These are phyloP conservation scores for Craniophora ligustri DNA, from an alignment of 2,888 invertebrate genomes.

Conservation along the genomic window DNA sequence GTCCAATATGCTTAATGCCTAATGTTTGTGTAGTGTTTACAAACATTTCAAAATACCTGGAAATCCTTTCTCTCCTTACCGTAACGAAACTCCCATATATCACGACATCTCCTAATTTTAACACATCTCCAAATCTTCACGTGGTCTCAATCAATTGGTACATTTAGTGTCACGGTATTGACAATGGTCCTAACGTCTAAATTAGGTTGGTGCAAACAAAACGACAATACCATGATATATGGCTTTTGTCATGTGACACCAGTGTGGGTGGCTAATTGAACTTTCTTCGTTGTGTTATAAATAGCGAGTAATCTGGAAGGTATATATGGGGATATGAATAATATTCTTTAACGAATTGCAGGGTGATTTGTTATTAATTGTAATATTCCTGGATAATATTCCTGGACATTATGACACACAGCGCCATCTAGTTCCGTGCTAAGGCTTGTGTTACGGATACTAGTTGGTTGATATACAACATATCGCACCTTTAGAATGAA, in stretches of 20 bases:
- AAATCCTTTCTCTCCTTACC: not conserved
- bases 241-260: conserved; percentile 28
- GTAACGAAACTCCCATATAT: not conserved
- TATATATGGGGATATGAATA: no score
- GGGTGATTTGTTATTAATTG: no score
- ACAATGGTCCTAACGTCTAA: conserved; percentile 58
- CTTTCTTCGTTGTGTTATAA: conserved; percentile 23
- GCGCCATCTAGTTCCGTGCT: no score
- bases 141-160: conserved; percentile 69
- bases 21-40: no score
- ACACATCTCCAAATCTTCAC: conserved; percentile 56
- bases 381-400: no score
- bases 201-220: conserved; percentile 58
- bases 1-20: no score
- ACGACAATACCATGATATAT: conserved; percentile 44
- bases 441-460: no score
- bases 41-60: not conserved
- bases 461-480: no score
- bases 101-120: conserved; percentile 42
- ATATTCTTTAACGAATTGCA: no score
- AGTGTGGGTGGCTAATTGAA: conserved; percentile 49
- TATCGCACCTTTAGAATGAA: no score
- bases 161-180: conserved; percentile 68
- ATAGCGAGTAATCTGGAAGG: conserved; percentile 8
- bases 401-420: no score